Evolutionary conservation across 2,797 vertebrate species (phyloP), one percentile per base, ranked within the genome.

Genomic region (Anas capensis): DNA sequence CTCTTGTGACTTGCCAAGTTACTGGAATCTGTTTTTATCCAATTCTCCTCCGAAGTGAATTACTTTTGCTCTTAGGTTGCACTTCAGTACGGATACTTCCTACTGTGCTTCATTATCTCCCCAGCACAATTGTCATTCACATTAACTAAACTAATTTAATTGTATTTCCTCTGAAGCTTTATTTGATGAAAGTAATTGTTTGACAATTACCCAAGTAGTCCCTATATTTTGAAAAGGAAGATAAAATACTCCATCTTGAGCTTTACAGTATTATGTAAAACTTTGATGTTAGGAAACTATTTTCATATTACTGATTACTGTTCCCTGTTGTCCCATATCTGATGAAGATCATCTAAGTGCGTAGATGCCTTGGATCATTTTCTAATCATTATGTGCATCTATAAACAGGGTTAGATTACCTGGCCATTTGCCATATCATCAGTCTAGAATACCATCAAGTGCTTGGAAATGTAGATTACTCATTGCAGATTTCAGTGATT

Each of bases 71-170:
- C 86, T 90, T 88, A 72, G 69, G 40, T 82, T 78, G 69, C 79
- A 81, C 89, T 95, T 96, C 89, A 94, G 33, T 78, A 56, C 38
- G 86, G 49, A 65, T 91, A 51, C 42, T 91, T 87, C 93, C 91
- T 84, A 70, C 87, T 91, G 92, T 96, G 89, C 57, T 92, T 91
- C 89, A 82, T 94, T 89, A 94, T 93, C 92, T 93, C 64, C 82
- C 70, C 78, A 80, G 79, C 60, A 34, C 64, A 93, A 80, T 87
- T 92, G 79, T 82, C 64, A 56, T 82, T 89, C 51, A 6, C 18
- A 10, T 82, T 86, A 96, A 65, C 86, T 36, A 31, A 78, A 64
- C 49, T 94, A 94, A 96, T 92, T 91, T 92, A 69, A 88, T 91
- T 91, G 81, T 88, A 75, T 85, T 93, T 95, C 68, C 61, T 95